These are phyloP conservation scores for Hippocampus barbouri DNA, from an alignment of 2,113 vertebrate genomes.

Conservation along the genomic window DNA sequence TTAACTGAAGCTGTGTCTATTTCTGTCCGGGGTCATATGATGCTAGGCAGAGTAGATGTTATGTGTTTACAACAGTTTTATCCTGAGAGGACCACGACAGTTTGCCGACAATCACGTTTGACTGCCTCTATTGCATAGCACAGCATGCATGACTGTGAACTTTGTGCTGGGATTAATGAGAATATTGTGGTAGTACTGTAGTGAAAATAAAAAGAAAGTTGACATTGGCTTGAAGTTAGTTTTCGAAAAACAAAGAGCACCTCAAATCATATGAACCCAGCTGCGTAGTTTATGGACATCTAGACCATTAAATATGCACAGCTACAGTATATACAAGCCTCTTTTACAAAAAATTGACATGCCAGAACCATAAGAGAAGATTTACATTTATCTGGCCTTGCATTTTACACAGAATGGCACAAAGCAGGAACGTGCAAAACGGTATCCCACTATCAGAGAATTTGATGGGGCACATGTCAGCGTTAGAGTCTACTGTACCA, in stretches of 20 bases:
- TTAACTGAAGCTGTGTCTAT: constrained; percentile 53
- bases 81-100: constrained; percentile 19
- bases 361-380: background rate
- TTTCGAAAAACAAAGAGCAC: background rate
- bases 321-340: background rate
- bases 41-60: constrained; percentile 33
- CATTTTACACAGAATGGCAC: background rate
- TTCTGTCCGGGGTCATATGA: constrained; percentile 52
- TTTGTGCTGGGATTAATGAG: background rate
- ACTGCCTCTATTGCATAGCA: background rate
- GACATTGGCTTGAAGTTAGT: background rate
- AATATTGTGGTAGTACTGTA: background rate
- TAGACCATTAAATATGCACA: background rate
- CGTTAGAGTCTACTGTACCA: background rate
- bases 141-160: background rate
- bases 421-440: background rate
- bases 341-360: background rate
- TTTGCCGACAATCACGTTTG: constrained; percentile 8
- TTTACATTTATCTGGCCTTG: background rate
- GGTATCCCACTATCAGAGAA: background rate
- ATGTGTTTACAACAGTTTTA: constrained; percentile 35
- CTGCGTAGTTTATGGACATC: background rate
- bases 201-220: background rate
- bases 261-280: background rate
- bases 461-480: background rate